Evolutionary conservation across 2,888 invertebrate genomes (phyloP).

Genomic region (Muscina levida): DNA sequence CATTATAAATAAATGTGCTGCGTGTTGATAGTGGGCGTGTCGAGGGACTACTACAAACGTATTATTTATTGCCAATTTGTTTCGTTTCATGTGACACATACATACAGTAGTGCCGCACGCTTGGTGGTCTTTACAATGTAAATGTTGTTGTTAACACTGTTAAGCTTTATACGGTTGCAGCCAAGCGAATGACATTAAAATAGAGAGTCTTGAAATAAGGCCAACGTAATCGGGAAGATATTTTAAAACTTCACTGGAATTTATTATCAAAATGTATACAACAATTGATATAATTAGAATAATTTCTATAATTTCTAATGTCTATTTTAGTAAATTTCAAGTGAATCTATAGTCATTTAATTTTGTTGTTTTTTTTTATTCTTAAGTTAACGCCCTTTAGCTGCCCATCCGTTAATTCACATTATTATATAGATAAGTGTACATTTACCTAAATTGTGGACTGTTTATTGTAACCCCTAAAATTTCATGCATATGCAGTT

Average conservation of each 20-base stretch:
- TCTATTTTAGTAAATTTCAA: no score
- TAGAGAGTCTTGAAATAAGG: neutral
- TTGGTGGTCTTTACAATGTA: constrained; percentile 43
- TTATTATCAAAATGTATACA: no score
- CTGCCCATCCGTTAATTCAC: no score
- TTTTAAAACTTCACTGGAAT: no score
- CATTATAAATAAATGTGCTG: no score
- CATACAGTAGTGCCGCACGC: constrained; percentile 35
- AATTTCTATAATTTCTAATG: no score
- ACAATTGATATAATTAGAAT: no score
- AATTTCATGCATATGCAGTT: constrained; percentile 18
- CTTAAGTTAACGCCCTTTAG: neutral
- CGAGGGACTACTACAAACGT: constrained; percentile 45
- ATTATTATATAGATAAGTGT: no score
- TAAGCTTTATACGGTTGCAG: neutral
- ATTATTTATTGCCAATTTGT: constrained; percentile 59
- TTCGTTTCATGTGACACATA: neutral
- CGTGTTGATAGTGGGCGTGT: constrained; percentile 49
- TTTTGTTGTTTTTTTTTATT: neutral
- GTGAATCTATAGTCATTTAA: no score
- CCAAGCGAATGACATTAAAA: neutral
- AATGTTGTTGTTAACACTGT: constrained; percentile 25
- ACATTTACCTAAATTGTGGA: no score
- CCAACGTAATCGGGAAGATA: no score
- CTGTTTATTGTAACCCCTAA: neutral